Conservation (phyloP, 2,113 vertebrate species). For the Holacanthus passer region DNA sequence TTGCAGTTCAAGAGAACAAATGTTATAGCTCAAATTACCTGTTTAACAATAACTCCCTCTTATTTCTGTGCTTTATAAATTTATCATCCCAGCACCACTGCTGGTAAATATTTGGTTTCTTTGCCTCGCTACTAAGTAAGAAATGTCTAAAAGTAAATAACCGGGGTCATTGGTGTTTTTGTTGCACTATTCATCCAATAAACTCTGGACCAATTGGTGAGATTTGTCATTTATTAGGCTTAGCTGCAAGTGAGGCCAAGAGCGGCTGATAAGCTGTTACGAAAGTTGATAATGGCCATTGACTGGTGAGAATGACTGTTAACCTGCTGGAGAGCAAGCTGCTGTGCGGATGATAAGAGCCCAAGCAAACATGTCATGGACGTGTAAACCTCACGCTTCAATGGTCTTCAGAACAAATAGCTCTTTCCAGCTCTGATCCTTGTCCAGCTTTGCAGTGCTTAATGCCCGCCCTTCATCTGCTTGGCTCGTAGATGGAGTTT, state of each 20-base stretch:
- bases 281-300: slow-evolving; percentile 62
- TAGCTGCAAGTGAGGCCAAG: slow-evolving; percentile 32
- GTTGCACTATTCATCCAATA: slow-evolving; percentile 34
- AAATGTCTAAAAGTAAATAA: slow-evolving; percentile 48
- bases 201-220: slow-evolving; percentile 10
- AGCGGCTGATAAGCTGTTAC: slow-evolving; percentile 44
- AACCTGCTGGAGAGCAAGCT: slow-evolving; percentile 60
- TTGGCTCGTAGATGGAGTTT: slow-evolving; percentile 64
- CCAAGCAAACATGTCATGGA: slow-evolving; percentile 76
- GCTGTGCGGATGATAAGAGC: slow-evolving; percentile 67
- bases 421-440: slow-evolving; percentile 66
- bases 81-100: slow-evolving; percentile 1
- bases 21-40: neutral
- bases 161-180: slow-evolving; percentile 25
- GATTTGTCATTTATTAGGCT: slow-evolving; percentile 37
- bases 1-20: slow-evolving; percentile 23
- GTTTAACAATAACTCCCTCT: slow-evolving; percentile 13
- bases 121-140: slow-evolving; percentile 23
- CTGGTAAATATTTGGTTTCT: slow-evolving; percentile 17
- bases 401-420: slow-evolving; percentile 69
- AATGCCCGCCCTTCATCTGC: slow-evolving; percentile 70
- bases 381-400: slow-evolving; percentile 71
- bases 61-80: neutral
- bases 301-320: slow-evolving; percentile 60
- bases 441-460: slow-evolving; percentile 66